Evolutionary conservation across 1,140 invertebrate genomes (phyloP).

Genomic region (Zaprionus vittiger): DNA sequence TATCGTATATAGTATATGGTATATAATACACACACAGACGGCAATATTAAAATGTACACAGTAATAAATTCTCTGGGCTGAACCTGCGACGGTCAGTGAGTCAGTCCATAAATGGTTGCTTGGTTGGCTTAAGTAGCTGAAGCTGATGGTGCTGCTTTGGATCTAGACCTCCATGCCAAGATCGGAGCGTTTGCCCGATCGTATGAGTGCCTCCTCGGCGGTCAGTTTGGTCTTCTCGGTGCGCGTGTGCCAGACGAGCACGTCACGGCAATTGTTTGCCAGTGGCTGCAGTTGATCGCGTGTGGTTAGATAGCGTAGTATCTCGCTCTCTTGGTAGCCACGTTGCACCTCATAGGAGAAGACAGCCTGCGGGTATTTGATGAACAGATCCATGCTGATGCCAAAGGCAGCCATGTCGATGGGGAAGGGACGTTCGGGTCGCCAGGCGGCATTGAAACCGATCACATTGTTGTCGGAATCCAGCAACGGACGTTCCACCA

Average conservation of each 20-base stretch:
- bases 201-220: slow-evolving; percentile 87
- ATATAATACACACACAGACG: slow-evolving; percentile 12
- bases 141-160: neutral
- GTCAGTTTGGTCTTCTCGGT: slow-evolving; percentile 93
- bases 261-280: slow-evolving; percentile 95
- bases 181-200: slow-evolving; percentile 86
- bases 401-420: slow-evolving; percentile 99
- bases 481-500: slow-evolving; percentile 93
- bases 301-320: slow-evolving; percentile 92
- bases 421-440: slow-evolving; percentile 95
- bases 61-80: slow-evolving; percentile 6
- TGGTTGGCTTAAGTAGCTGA: slow-evolving; percentile 14
- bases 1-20: neutral
- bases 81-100: neutral
- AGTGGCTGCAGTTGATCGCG: slow-evolving; percentile 93
- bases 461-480: slow-evolving; percentile 89
- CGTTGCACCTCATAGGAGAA: slow-evolving; percentile 92
- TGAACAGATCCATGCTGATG: slow-evolving; percentile 93
- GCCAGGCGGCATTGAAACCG: slow-evolving; percentile 93
- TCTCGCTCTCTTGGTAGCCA: slow-evolving; percentile 96
- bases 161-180: slow-evolving; percentile 90
- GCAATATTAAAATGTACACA: slow-evolving; percentile 33
- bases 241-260: slow-evolving; percentile 98
- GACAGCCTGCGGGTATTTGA: slow-evolving; percentile 90
- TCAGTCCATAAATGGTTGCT: neutral